Percentiles rank a stretch among this genome's conserved stretches.
Evolutionary conservation across 2,113 vertebrate species (phyloP).

Genomic region (cat (Felis catus)): DNA sequence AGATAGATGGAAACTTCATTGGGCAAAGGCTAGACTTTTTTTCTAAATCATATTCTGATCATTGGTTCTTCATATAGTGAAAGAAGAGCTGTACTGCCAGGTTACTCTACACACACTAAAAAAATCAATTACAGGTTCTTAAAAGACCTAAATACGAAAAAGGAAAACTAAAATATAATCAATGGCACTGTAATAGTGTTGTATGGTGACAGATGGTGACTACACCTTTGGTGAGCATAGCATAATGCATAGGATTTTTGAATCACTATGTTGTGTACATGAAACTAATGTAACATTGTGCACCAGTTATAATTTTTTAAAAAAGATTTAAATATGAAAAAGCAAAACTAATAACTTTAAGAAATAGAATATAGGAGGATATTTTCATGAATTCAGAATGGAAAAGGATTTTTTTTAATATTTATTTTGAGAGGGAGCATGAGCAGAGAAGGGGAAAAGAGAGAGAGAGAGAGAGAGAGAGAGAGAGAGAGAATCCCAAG

Average conservation of each 20-base stretch:
- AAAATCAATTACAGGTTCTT: neutral
- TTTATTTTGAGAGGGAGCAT: too few species aligned
- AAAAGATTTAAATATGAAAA: neutral
- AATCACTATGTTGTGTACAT: neutral
- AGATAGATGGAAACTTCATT: neutral
- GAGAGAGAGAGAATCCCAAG: too few species aligned
- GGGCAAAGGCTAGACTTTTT: neutral
- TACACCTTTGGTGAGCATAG: neutral
- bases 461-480: too few species aligned
- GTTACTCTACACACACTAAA: neutral
- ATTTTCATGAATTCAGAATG: neutral
- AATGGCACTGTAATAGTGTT: neutral
- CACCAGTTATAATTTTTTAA: neutral
- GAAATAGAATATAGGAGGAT: neutral
- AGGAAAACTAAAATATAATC: neutral
- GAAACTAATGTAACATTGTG: neutral
- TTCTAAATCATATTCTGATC: neutral
- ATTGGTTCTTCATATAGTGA: neutral
- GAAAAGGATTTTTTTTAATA: neutral
- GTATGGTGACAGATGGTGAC: neutral
- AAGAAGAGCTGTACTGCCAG: neutral
- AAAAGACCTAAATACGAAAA: neutral
- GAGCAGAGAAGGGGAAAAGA: too few species aligned
- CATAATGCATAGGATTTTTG: neutral
- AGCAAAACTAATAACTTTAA: neutral